phyloP scores from a whole-genome alignment of 2,113 vertebrate genomes.

The Macaca fascicularis region DNA sequence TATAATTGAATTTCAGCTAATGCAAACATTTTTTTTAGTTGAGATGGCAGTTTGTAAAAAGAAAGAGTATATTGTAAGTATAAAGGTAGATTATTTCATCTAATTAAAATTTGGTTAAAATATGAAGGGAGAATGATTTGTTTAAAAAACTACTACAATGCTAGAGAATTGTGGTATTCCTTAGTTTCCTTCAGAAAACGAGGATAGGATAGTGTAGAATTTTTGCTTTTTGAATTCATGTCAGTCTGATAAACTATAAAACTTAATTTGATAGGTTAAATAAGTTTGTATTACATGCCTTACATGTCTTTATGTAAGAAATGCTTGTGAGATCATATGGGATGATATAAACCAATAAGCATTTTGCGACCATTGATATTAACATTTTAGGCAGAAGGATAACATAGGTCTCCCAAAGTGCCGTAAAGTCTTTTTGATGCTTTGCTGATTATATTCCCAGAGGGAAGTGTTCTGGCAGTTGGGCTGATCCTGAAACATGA shows the following conservation, averaged over 20 bases:
- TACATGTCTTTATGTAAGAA: neutral
- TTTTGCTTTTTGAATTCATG: conserved; percentile 34
- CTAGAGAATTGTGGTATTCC: neutral
- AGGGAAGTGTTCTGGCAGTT: neutral
- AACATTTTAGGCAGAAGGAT: neutral
- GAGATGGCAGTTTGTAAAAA: neutral
- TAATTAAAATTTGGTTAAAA: conserved; percentile 37
- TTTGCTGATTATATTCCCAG: neutral
- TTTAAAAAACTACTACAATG: neutral
- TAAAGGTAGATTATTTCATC: neutral
- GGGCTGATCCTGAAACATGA: neutral
- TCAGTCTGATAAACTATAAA: neutral
- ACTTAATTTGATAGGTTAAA: neutral
- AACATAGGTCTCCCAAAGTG: neutral
- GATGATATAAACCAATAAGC: neutral
- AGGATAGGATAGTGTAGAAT: neutral
- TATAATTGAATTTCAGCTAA: conserved; percentile 37
- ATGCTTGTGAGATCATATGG: neutral
- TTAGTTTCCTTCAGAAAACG: conserved; percentile 10
- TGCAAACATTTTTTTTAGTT: conserved; percentile 37
- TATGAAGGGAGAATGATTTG: conserved; percentile 29
- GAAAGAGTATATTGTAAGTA: neutral
- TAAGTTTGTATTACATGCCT: neutral
- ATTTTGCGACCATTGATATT: neutral
- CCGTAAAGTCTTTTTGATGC: neutral